Conservation (phyloP, 2,113 vertebrate species). For the Protomyctophum bolini region DNA sequence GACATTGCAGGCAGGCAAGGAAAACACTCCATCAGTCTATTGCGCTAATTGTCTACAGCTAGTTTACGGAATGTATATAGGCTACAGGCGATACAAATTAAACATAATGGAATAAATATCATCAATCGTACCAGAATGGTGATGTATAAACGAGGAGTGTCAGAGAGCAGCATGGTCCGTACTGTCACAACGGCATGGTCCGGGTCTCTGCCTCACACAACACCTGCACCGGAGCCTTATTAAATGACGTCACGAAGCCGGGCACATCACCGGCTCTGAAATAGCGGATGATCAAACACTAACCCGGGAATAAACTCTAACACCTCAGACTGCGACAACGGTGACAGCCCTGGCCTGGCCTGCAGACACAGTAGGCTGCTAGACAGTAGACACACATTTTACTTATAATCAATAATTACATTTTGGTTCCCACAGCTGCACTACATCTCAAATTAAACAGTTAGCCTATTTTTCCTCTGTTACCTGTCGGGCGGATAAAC, state of each 20-base stretch:
- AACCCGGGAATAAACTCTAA: conserved; percentile 21
- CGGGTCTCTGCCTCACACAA: not conserved
- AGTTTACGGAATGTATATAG: too few relatives aligned
- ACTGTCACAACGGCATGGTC: conserved; percentile 29
- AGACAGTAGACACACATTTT: too few relatives aligned
- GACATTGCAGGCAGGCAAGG: not conserved
- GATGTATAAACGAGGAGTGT: conserved; percentile 1
- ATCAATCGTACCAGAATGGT: conserved; percentile 53
- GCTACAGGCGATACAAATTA: not conserved
- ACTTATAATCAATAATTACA: too few relatives aligned
- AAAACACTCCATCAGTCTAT: too few relatives aligned
- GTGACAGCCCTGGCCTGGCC: not conserved
- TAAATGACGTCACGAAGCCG: conserved; percentile 70
- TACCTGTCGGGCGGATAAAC: too few relatives aligned
- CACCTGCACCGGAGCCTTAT: conserved; percentile 57
- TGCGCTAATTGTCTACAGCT: too few relatives aligned
- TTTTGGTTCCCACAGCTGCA: too few relatives aligned
- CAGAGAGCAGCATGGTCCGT: conserved; percentile 11
- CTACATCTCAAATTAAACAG: too few relatives aligned
- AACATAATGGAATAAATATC: not conserved
- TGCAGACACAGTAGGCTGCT: not conserved
- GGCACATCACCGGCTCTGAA: conserved; percentile 61
- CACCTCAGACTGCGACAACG: conserved; percentile 37
- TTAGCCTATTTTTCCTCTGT: too few relatives aligned
- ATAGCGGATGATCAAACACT: conserved; percentile 69